These are phyloP conservation scores for Ophion ellenae DNA, from an alignment of 2,888 invertebrate genomes.

Conservation along the genomic window DNA sequence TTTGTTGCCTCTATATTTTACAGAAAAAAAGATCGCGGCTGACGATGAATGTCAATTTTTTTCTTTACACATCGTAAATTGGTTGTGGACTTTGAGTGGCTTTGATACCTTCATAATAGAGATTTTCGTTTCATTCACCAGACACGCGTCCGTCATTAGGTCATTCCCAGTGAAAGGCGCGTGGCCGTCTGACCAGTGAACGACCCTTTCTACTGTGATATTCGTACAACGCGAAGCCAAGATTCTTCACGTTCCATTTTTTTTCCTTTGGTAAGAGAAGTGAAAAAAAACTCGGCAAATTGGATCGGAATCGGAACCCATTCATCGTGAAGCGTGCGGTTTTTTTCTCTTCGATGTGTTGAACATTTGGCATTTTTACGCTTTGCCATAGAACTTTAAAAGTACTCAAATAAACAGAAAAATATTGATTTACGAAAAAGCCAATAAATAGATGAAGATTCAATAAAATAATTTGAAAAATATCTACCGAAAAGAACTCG, in stretches of 20 bases:
- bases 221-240: neutral
- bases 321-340: no score
- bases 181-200: conserved; percentile 19
- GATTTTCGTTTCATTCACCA: no score
- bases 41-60: neutral
- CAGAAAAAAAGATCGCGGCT: neutral
- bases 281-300: no score
- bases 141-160: neutral
- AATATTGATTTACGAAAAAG: no score
- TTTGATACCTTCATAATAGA: neutral
- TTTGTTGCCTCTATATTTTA: neutral
- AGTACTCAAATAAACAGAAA: no score
- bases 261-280: neutral
- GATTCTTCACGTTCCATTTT: neutral
- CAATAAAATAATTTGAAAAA: no score
- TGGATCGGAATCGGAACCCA: no score
- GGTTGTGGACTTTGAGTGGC: neutral
- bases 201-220: conserved; percentile 40
- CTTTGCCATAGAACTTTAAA: no score
- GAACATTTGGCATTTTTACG: no score
- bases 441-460: no score
- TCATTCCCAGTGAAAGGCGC: neutral
- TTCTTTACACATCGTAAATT: neutral
- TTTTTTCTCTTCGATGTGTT: no score
- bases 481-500: no score